Conservation (phyloP, 2,888 invertebrate genomes). For the Cremastinae sp. region DNA sequence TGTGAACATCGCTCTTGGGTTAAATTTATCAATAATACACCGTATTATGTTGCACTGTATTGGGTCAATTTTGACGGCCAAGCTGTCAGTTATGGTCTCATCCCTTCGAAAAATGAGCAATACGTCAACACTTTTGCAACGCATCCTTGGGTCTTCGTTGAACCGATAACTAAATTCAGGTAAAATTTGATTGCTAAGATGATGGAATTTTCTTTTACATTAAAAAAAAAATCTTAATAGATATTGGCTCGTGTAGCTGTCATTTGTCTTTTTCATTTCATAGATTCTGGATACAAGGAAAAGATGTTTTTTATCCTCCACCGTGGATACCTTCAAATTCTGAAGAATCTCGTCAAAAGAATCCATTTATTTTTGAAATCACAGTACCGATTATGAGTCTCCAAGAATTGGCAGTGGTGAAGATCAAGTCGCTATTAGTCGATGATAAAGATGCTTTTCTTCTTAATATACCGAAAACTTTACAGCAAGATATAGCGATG, state of each 20-base stretch:
- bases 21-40: conserved; percentile 84
- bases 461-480: conserved; percentile 74
- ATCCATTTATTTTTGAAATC: conserved; percentile 69
- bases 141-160: conserved; percentile 93
- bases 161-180: conserved; percentile 86
- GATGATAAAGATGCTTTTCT: conserved; percentile 69
- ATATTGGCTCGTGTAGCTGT: neutral
- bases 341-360: conserved; percentile 57
- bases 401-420: conserved; percentile 70
- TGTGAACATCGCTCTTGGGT: conserved; percentile 80
- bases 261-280: conserved; percentile 53
- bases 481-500: conserved; percentile 72
- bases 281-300: conserved; percentile 73
- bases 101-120: no score
- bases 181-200: conserved; percentile 53
- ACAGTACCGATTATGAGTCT: conserved; percentile 71
- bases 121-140: conserved; percentile 84
- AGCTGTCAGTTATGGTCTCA: conserved; percentile 82
- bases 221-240: neutral
- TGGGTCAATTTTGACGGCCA: conserved; percentile 90
- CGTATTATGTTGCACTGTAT: conserved; percentile 83
- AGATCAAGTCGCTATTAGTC: conserved; percentile 69
- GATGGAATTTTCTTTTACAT: no score
- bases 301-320: conserved; percentile 73
- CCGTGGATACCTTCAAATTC: conserved; percentile 64